Percentiles rank a stretch among this genome's conserved stretches.
phyloP scores from a whole-genome alignment of 1,140 invertebrate genomes.

The Akabosia matsudoensis region DNA sequence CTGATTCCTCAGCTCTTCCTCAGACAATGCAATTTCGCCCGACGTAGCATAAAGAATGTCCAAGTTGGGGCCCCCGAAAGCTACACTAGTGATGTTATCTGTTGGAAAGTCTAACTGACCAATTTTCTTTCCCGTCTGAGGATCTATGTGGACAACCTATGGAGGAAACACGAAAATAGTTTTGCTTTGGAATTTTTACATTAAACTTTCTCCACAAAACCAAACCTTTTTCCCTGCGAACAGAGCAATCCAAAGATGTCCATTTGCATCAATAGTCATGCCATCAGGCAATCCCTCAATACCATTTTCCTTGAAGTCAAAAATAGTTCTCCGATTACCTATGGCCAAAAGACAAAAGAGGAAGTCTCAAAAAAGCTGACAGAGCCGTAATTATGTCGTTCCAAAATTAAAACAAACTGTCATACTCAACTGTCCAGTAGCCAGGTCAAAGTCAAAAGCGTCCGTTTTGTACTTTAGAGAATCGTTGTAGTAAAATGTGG shows the following conservation, averaged over 20 bases:
- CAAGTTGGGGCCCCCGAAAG: constrained; percentile 72
- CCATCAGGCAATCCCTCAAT: constrained; percentile 64
- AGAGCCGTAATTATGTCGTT: neutral
- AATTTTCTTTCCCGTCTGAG: constrained; percentile 54
- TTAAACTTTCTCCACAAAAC: constrained; percentile 27
- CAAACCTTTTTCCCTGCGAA: constrained; percentile 61
- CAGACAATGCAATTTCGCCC: constrained; percentile 50
- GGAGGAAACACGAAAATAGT: constrained; percentile 43
- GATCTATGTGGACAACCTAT: constrained; percentile 59
- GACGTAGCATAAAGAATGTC: constrained; percentile 48
- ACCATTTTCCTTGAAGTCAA: constrained; percentile 53
- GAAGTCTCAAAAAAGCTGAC: neutral
- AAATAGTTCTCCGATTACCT: constrained; percentile 54
- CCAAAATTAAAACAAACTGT: neutral
- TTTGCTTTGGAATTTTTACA: too few relatives aligned
- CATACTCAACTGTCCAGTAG: constrained; percentile 51
- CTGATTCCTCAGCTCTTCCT: constrained; percentile 58
- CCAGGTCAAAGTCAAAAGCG: constrained; percentile 53
- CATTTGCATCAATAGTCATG: constrained; percentile 70
- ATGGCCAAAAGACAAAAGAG: neutral
- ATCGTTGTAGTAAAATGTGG: constrained; percentile 55
- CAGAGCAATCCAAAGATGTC: constrained; percentile 69
- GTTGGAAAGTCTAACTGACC: constrained; percentile 63
- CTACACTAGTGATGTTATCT: constrained; percentile 69
- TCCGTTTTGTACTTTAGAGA: constrained; percentile 52